Evolutionary conservation across 2,888 invertebrate genomes (phyloP).

Genomic region (Eupithecia pulchellata): DNA sequence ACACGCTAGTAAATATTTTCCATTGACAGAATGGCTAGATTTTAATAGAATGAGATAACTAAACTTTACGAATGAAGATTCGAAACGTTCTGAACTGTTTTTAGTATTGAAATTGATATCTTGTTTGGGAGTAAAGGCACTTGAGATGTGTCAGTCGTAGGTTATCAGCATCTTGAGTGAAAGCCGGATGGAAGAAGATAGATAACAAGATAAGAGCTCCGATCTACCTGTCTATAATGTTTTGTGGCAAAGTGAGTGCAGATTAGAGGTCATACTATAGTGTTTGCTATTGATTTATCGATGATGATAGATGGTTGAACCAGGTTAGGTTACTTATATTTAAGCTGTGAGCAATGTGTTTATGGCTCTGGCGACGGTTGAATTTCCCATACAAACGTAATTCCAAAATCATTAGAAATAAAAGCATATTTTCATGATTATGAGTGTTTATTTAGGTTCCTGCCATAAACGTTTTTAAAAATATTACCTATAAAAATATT

Average conservation of each 20-base stretch:
- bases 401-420: too few relatives aligned
- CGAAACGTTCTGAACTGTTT: background rate
- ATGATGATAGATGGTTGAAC: background rate
- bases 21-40: background rate
- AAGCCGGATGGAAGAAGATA: background rate
- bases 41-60: background rate
- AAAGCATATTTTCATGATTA: too few relatives aligned
- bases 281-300: background rate
- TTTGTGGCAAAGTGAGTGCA: background rate
- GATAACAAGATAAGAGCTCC: background rate
- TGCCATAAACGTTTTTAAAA: too few relatives aligned
- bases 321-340: background rate
- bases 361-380: too few relatives aligned
- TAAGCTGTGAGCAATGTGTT: too few relatives aligned
- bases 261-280: background rate
- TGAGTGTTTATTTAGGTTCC: too few relatives aligned
- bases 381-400: too few relatives aligned
- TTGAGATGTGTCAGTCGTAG: background rate
- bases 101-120: background rate
- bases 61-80: background rate
- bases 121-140: background rate
- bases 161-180: slow-evolving; percentile 1
- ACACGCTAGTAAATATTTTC: background rate
- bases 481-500: too few relatives aligned
- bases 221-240: background rate